Conservation (phyloP, 37 sponge, comb jelly and placozoan species). For the Crambe crambe region DNA sequence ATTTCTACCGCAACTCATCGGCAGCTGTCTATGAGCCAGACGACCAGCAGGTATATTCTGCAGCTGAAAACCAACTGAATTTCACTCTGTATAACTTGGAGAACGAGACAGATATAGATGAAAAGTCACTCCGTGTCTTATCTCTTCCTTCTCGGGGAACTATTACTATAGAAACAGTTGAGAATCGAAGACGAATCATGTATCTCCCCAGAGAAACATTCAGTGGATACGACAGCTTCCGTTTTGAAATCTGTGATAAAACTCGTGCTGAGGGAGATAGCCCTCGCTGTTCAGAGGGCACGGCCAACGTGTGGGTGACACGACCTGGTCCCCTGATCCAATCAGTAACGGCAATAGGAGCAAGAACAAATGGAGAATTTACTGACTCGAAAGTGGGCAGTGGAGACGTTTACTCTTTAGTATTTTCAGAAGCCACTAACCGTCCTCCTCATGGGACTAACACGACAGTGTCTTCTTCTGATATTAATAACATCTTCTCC, state of each 20-base stretch:
- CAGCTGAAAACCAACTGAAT: constrained; percentile 28
- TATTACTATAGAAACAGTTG: background rate
- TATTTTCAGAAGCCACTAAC: constrained; percentile 79
- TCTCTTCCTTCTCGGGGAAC: constrained; percentile 37
- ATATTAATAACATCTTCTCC: constrained; percentile 60
- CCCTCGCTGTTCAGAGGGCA: constrained; percentile 62
- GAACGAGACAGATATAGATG: constrained; percentile 58
- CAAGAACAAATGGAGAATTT: background rate
- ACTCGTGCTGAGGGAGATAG: background rate
- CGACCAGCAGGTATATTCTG: constrained; percentile 61
- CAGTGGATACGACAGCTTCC: constrained; percentile 75
- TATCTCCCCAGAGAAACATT: constrained; percentile 66
- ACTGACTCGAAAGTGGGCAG: constrained; percentile 69
- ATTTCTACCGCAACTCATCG: constrained; percentile 46
- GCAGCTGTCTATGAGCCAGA: constrained; percentile 71
- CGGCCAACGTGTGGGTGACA: constrained; percentile 60
- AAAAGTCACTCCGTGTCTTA: constrained; percentile 32
- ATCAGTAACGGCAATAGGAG: constrained; percentile 46
- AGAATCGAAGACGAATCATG: constrained; percentile 5
- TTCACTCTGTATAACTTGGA: constrained; percentile 53
- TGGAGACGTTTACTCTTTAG: constrained; percentile 59
- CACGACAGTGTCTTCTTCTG: constrained; percentile 18
- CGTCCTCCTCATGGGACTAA: constrained; percentile 64
- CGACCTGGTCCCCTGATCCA: constrained; percentile 60
- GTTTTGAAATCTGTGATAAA: constrained; percentile 78